A percentile compares a stretch with the other conserved stretches of the same genome.
phyloP scores from a whole-genome alignment of 2,113 vertebrate genomes.

The Sciurus niger region DNA sequence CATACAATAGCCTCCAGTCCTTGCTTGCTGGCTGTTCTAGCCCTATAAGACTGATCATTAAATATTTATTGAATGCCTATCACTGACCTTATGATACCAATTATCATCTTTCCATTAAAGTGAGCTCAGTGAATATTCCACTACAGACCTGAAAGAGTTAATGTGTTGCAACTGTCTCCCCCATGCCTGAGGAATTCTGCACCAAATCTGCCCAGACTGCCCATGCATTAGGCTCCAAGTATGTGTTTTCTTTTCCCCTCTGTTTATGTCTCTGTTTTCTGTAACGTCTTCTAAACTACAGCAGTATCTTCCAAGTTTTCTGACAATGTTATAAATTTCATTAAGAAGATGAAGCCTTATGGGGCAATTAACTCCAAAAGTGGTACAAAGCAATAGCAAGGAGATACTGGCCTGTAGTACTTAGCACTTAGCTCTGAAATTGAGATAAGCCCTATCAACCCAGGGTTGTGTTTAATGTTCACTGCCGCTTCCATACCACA shows the following conservation, averaged over 20 bases:
- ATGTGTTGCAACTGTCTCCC: neutral
- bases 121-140: neutral
- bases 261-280: conserved; percentile 84
- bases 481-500: conserved; percentile 92
- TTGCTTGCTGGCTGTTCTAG: neutral
- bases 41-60: neutral
- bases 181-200: neutral
- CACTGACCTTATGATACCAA: neutral
- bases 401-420: conserved; percentile 91
- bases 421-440: conserved; percentile 92
- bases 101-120: neutral
- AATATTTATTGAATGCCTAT: neutral
- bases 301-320: conserved; percentile 83
- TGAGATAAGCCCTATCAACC: conserved; percentile 93
- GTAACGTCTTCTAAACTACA: conserved; percentile 80
- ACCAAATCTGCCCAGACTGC: neutral
- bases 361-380: conserved; percentile 91
- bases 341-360: conserved; percentile 86
- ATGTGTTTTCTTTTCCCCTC: conserved; percentile 71
- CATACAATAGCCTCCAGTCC: fast-evolving
- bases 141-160: conserved; percentile 72
- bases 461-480: conserved; percentile 96
- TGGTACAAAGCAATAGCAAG: conserved; percentile 88
- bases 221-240: conserved; percentile 29
- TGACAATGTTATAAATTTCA: conserved; percentile 89